Evolutionary conservation across 1,140 invertebrate genomes (phyloP), one percentile per base, ranked within the genome.

Genomic region (Neodiprion virginianus): DNA sequence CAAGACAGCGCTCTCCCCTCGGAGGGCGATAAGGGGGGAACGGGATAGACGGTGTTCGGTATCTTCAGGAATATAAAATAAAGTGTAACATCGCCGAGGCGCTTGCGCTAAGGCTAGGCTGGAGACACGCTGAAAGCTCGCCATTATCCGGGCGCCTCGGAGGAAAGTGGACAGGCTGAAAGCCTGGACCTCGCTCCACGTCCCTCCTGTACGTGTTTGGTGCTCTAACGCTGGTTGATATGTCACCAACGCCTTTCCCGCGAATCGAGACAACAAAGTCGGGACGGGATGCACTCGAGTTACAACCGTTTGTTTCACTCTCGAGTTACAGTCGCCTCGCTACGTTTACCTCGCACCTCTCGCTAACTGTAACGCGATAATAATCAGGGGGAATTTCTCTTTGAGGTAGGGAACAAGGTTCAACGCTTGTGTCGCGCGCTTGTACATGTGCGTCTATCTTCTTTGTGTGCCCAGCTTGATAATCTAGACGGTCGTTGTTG

Each of bases 271-370:
- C 53, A 17, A 61, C n/a, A 17, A 0, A 40, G 28, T 40, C 5
- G 28, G 28, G 28, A 40, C 28, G 28, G 28, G 28, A 61, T 61
- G 53, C 53, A 61, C 53, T 61, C 53, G 53, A 61, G 53, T 61
- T 61, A 61, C 53, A 61, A 61, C 53, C 53, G 53, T 61, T 61
- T 61, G 53, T 61, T 61, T 61, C 53, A 61, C 53, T 61, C 53
- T 61, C 53, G n/a, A 61, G 53, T 61, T 61, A 61, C 53, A 12
- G 53, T 61, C 53, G n/a, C 28, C n/a, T 8, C 8, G n/a, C 53
- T 61, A 61, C 53, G 53, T 61, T 61, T 61, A 61, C 53, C 8
- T 17, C 11, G 53, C 53, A 61, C 53, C 53, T 61, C 11, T 4
- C 53, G 53, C 53, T 5, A 61, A 61, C 28, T 61, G 53, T 61